Evolutionary conservation across 2,888 invertebrate genomes (phyloP).

Genomic region (Parnassius apollo): DNA sequence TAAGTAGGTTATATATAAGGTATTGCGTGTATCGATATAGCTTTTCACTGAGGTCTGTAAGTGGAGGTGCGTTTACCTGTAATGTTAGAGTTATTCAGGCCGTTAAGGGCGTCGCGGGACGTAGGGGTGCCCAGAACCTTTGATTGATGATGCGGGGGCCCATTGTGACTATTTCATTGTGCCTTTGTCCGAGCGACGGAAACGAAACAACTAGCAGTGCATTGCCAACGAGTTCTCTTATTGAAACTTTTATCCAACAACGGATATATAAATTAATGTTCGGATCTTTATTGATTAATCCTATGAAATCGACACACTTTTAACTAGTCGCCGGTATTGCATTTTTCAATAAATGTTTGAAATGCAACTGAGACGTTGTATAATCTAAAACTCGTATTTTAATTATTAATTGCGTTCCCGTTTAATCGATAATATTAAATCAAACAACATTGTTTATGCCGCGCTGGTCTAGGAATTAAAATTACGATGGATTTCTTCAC

Average conservation of each 20-base stretch:
- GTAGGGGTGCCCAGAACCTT: slow-evolving; percentile 39
- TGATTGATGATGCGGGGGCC: slow-evolving; percentile 71
- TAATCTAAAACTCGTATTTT: slow-evolving; percentile 24
- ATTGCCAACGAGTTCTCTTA: slow-evolving; percentile 56
- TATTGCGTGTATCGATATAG: slow-evolving; percentile 19
- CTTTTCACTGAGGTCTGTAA: slow-evolving; percentile 32
- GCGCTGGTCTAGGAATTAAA: neutral
- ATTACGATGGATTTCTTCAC: no score
- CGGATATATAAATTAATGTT: slow-evolving; percentile 32
- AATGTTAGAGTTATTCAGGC: slow-evolving; percentile 37
- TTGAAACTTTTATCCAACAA: slow-evolving; percentile 53
- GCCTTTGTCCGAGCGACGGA: slow-evolving; percentile 67
- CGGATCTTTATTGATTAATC: slow-evolving; percentile 21
- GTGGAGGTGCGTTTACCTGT: slow-evolving; percentile 35
- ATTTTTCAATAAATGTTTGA: slow-evolving; percentile 23
- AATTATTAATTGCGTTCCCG: slow-evolving; percentile 25
- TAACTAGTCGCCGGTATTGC: slow-evolving; percentile 6
- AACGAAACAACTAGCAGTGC: slow-evolving; percentile 67
- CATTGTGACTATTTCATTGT: slow-evolving; percentile 55
- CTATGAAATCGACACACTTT: slow-evolving; percentile 8
- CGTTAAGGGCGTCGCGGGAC: slow-evolving; percentile 32
- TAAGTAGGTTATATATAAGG: neutral
- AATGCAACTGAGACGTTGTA: slow-evolving; percentile 16
- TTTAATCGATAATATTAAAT: slow-evolving; percentile 24
- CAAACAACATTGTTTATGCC: slow-evolving; percentile 22